Evolutionary conservation across 2,113 vertebrate species (phyloP).

Genomic region (Lonchura striata): DNA sequence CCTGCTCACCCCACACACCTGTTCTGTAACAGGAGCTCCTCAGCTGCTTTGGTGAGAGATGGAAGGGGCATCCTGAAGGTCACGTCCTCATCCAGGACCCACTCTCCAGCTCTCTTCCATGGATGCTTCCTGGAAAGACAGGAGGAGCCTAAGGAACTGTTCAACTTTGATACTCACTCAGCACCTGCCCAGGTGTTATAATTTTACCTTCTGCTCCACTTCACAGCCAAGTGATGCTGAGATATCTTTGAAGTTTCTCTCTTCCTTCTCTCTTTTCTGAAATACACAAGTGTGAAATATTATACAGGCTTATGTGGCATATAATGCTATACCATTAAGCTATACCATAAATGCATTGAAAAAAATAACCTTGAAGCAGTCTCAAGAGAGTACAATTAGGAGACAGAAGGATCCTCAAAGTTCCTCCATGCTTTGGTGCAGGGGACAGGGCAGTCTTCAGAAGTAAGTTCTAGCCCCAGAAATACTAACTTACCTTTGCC

Average conservation of each 20-base stretch:
- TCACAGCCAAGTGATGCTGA: background rate
- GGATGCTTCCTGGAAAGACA: background rate
- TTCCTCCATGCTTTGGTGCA: background rate
- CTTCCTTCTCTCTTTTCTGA: background rate
- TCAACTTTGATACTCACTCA: background rate
- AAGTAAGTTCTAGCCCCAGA: background rate
- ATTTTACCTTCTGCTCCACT: background rate
- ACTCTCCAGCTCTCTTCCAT: background rate
- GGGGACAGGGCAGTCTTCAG: background rate
- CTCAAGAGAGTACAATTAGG: background rate
- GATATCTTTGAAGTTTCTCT: background rate
- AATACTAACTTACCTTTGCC: background rate
- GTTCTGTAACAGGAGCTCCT: constrained; percentile 30
- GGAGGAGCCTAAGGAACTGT: background rate
- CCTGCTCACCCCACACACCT: background rate
- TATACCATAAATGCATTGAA: background rate
- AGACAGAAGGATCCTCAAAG: background rate
- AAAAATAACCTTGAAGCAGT: background rate
- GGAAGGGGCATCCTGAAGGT: constrained; percentile 23
- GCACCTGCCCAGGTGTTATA: background rate
- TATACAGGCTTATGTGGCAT: background rate
- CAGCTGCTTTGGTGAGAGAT: constrained; percentile 18
- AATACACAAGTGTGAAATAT: background rate
- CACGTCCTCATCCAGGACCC: background rate
- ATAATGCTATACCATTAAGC: background rate